Conservation (phyloP, 2,797 vertebrate genomes). For the Lepus oiostolus region DNA sequence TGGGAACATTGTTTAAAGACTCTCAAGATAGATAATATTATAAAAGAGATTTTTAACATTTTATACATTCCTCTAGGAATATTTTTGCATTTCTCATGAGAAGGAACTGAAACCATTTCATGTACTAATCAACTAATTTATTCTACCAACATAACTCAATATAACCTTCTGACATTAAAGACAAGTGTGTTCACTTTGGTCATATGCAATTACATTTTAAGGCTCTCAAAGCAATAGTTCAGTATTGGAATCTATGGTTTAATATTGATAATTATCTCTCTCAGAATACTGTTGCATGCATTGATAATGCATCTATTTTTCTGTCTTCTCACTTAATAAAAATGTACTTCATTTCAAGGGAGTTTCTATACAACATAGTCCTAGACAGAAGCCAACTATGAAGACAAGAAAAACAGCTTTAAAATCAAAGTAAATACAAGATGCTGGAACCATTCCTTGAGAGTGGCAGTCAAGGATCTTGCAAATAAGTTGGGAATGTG, state of each 20-base stretch:
- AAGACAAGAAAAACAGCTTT: background rate
- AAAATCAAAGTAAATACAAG: background rate
- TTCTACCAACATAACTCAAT: constrained; percentile 31
- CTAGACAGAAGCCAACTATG: background rate
- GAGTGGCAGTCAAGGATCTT: background rate
- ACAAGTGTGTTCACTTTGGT: constrained; percentile 35
- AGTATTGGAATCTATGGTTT: background rate
- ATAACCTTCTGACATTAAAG: constrained; percentile 55
- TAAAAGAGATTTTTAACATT: constrained; percentile 62
- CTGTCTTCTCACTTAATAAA: background rate
- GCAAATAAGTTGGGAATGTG: background rate
- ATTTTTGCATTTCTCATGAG: constrained; percentile 69
- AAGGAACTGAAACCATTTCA: constrained; percentile 28
- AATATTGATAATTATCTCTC: constrained; percentile 8
- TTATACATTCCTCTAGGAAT: constrained; percentile 59
- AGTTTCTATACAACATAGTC: background rate
- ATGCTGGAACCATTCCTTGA: background rate
- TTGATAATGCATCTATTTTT: background rate
- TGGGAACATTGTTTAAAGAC: constrained; percentile 62
- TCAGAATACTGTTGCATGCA: background rate
- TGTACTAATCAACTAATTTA: constrained; percentile 68
- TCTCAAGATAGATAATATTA: constrained; percentile 62
- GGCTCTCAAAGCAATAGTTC: constrained; percentile 34
- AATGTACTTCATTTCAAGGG: background rate
- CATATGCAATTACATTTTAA: constrained; percentile 31